Evolutionary conservation across 2,888 invertebrate genomes (phyloP), one percentile per base, ranked within the genome.

Genomic region (Asteroscopus sphinx): DNA sequence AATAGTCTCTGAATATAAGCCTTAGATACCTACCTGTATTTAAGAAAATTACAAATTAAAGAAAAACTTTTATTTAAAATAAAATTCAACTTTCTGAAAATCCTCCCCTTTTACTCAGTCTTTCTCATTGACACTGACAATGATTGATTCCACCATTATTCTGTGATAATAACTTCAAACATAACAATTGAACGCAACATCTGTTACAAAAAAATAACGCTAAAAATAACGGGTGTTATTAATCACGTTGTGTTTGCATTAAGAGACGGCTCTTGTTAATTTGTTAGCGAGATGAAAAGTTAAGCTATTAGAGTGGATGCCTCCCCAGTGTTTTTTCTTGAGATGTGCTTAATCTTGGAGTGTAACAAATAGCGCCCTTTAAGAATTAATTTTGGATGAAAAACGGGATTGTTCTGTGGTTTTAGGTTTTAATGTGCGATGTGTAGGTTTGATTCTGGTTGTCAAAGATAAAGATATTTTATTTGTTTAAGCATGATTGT

Each of bases 221-320:
- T 58, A 68, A 71, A 78, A 84, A 78, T 76, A 87, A 89, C 86
- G 82, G 69, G 60, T 44, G 60, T 80, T 68, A 92, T 92, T 89
- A 88, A 90, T 92, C 91, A 88, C 76, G 81, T 84, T 89, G 84
- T 89, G 87, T 89, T 89, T 85, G 85, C 87, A 86, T 85, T 80
- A 87, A 82, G 86, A 82, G 80, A 76, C 75, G 80, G 59, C 68
- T 67, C 83, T 85, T 89, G 91, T 91, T 92, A 92, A 93, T 93
- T 92, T 91, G 89, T 87, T 82, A 80, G 80, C 75, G 87, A 89
- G 92, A 93, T 93, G 93, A 94, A 93, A 94, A 94, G 93, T 94
- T 93, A 92, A 92, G 90, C 91, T 90, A 93, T 94, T 92, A 93
- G 85, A 81, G 81, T 80, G 83, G 80, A 83, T 82, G 81, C 81